Conservation (phyloP, 2,888 invertebrate genomes). For the Erpobdella octoculata region DNA sequence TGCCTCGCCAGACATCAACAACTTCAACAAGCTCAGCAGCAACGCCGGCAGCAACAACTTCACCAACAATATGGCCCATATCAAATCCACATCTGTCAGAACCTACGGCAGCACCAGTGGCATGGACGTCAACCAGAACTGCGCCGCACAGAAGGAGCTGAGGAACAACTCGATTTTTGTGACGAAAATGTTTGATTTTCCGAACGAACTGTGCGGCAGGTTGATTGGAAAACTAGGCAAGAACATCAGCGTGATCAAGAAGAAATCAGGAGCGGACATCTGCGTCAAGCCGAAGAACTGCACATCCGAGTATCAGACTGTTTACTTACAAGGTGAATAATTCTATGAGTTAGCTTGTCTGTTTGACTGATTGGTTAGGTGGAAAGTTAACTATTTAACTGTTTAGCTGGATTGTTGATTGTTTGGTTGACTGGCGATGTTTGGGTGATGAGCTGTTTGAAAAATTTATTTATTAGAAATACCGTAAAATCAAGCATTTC, state of each 20-base stretch:
- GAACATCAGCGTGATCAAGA: conserved; percentile 70
- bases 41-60: neutral
- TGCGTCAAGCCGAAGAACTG: conserved; percentile 70
- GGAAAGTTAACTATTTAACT: neutral
- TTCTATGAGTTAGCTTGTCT: neutral
- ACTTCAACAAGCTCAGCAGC: neutral
- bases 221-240: conserved; percentile 76
- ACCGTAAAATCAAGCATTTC: no score
- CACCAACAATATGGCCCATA: neutral
- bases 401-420: neutral
- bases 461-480: neutral
- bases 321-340: conserved; percentile 69
- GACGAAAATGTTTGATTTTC: conserved; percentile 51
- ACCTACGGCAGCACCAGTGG: neutral
- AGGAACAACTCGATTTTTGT: neutral
- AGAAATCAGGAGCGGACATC: conserved; percentile 70
- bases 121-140: neutral
- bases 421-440: neutral
- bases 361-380: neutral
- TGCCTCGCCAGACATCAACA: neutral
- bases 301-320: conserved; percentile 69
- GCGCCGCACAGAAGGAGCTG: neutral
- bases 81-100: neutral
- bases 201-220: conserved; percentile 66
- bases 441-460: neutral